These are phyloP conservation scores for Aphodius granarius DNA, from an alignment of 2,888 invertebrate species.

Conservation along the genomic window DNA sequence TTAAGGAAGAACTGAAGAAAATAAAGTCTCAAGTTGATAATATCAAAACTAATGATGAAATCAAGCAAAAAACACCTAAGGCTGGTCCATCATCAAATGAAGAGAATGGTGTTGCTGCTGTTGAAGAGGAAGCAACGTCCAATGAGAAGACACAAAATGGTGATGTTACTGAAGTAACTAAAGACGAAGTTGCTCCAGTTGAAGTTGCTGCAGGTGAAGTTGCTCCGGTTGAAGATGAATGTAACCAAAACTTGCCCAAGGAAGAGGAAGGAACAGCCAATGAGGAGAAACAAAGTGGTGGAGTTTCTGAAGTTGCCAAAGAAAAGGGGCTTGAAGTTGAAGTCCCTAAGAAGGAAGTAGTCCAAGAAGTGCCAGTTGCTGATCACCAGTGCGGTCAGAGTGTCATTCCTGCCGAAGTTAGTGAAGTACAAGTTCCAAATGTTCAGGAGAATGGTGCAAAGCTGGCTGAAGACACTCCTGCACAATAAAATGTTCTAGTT, in stretches of 20 bases:
- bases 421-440: neutral
- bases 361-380: neutral
- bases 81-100: neutral
- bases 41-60: neutral
- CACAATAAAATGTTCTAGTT: neutral
- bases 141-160: neutral
- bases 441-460: neutral
- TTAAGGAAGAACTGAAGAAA: constrained; percentile 12
- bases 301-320: neutral
- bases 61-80: neutral
- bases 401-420: neutral
- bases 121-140: neutral
- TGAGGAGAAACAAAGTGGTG: neutral
- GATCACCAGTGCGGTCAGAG: neutral
- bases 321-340: neutral
- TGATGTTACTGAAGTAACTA: neutral
- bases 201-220: neutral
- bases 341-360: neutral
- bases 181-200: neutral
- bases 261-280: neutral
- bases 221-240: neutral
- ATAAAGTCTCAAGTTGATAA: constrained; percentile 9
- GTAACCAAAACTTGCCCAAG: neutral
- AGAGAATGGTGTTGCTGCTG: neutral
- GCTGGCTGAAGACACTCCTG: neutral